phyloP scores from a whole-genome alignment of 1,140 invertebrate genomes.

The Drosophila mayri region DNA sequence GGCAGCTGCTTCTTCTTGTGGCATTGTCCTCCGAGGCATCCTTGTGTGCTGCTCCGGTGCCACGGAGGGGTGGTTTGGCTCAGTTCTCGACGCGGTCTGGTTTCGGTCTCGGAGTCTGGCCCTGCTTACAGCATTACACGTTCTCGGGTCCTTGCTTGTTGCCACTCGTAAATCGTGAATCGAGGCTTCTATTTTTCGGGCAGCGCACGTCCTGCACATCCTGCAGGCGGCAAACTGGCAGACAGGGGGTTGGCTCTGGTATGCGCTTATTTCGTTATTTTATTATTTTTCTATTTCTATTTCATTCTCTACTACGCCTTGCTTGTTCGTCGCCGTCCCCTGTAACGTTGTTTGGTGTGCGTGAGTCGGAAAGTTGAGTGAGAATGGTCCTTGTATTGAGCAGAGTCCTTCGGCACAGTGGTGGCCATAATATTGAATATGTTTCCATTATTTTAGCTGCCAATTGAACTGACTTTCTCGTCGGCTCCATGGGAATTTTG shows the following conservation, averaged over 20 bases:
- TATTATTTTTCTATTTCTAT: constrained; percentile 80
- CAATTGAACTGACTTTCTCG: constrained; percentile 1
- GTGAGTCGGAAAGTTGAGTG: constrained; percentile 48
- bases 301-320: constrained; percentile 71
- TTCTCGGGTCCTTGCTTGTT: constrained; percentile 47
- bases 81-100: constrained; percentile 30
- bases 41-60: constrained; percentile 20
- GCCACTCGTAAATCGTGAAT: constrained; percentile 61
- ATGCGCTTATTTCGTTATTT: constrained; percentile 74
- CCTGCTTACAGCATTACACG: constrained; percentile 66
- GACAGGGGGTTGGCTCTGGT: constrained; percentile 62
- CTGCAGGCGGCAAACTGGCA: constrained; percentile 28
- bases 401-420: constrained; percentile 30
- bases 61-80: constrained; percentile 72
- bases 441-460: constrained; percentile 13
- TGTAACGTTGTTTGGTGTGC: constrained; percentile 20
- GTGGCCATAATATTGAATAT: constrained; percentile 38
- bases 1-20: constrained; percentile 67
- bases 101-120: constrained; percentile 60
- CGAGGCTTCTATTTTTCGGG: constrained; percentile 66
- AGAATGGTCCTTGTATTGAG: constrained; percentile 13
- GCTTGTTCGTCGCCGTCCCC: constrained; percentile 63
- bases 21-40: constrained; percentile 69
- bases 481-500: constrained; percentile 26
- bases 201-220: constrained; percentile 33